Base-by-base conservation (phyloP, 2,888 invertebrate genomes). In the Perdita meconis region DNA sequence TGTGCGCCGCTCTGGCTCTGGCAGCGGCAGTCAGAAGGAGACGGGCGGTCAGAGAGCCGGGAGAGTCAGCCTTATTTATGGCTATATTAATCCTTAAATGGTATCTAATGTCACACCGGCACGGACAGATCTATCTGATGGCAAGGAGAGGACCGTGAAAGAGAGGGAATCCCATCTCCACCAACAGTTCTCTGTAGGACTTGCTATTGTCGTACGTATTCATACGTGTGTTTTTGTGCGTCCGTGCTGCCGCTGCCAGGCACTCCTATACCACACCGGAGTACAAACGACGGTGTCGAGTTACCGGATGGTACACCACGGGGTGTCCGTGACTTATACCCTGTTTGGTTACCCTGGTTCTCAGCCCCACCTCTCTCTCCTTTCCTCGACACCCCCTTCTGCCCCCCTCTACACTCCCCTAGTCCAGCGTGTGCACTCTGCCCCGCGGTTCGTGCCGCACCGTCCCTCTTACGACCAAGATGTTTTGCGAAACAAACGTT, bases 81-180 rank as follows among this genome's bases (percentile, higher is more conserved):
- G 90, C 91, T 91, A 90, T 92, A 92, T 92, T 92, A 92, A 92
- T 92, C 92, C 92, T 92, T 92, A 92, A 92, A 92, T 91, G 90
- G 90, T 92, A 92, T 92, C 91, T 92, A 92, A 92, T 91, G 92
- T 92, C 92, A 90, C 89, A 90, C 84, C 87, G 83, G 87, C 86
- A 82, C 77, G 78, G 88, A 82, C 86, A 87, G 88, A 91, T 90
- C 89, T 87, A 90, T 90, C 89, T 86, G 89, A 89, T 87, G 88
- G 84, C 64, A 78, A 84, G 61, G 67, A 66, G 47, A n/a, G n/a
- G n/a, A 30, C 42, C 40, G 44, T 36, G 55, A 56, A 63, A 65
- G 68, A 75, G 61, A 65, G 61, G 51, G 69, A 65, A 73, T 69
- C 78, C 67, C 68, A 71, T 70, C 75, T 47, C 47, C 22, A 19